phyloP scores from a whole-genome alignment of 2,113 vertebrate species.

The Cyprinus carpio region DNA sequence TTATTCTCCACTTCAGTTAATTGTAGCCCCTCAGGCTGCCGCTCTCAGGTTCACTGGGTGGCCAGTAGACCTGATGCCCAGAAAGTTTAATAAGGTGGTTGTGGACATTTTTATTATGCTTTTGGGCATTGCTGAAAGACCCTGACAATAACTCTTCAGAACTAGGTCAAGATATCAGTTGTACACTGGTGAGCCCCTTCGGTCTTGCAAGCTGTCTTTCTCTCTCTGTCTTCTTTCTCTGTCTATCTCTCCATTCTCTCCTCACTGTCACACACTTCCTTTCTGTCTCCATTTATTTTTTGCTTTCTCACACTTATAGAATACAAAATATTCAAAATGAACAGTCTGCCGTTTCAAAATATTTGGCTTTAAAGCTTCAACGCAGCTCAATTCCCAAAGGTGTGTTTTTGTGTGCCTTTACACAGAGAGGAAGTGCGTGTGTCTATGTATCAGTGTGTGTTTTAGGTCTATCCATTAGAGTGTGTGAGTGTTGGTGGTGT shows the following conservation, averaged over 20 bases:
- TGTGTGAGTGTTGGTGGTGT: constrained; percentile 9
- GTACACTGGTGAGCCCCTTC: neutral
- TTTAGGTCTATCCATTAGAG: neutral
- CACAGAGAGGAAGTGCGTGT: neutral
- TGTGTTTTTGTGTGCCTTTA: constrained; percentile 23
- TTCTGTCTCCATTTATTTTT: neutral
- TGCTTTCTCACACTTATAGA: constrained; percentile 4
- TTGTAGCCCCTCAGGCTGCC: constrained; percentile 31
- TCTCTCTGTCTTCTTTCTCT: neutral
- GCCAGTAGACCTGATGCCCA: neutral
- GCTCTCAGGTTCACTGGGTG: constrained; percentile 17
- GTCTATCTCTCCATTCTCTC: neutral
- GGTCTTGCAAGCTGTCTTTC: neutral
- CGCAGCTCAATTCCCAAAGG: constrained; percentile 4
- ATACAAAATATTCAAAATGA: constrained; percentile 12
- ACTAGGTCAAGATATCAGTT: constrained; percentile 36
- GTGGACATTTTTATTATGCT: neutral
- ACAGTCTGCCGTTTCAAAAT: neutral
- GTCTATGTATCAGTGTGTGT: constrained; percentile 12
- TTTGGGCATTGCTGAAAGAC: constrained; percentile 17
- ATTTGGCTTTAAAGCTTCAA: neutral
- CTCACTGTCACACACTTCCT: constrained; percentile 7
- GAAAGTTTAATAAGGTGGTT: constrained; percentile 18
- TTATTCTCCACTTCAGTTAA: constrained; percentile 37
- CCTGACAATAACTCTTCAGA: constrained; percentile 15